Conservation (phyloP, 2,113 vertebrate genomes). For the Ascaphus truei region DNA sequence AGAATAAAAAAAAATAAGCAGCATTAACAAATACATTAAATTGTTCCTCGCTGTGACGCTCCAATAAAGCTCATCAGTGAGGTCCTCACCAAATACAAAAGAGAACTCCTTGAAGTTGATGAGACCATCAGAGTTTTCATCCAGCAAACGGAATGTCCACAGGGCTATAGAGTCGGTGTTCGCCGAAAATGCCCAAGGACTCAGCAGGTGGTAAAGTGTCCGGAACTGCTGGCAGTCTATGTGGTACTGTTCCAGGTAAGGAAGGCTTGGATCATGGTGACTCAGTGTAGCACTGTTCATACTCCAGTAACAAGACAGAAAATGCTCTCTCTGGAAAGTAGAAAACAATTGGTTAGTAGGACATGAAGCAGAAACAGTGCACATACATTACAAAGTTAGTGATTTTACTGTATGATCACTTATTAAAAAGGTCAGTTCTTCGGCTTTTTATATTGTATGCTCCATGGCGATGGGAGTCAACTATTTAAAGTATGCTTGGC, state of each 20-base stretch:
- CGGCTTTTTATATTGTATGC: too few relatives aligned
- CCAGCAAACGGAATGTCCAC: slow-evolving; percentile 84
- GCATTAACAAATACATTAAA: neutral
- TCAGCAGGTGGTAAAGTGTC: slow-evolving; percentile 76
- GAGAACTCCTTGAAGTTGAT: slow-evolving; percentile 95
- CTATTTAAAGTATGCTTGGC: too few relatives aligned
- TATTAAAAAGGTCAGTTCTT: too few relatives aligned
- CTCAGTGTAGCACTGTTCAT: slow-evolving; percentile 67
- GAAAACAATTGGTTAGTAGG: neutral
- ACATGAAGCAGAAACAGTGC: slow-evolving; percentile 19
- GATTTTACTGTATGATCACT: too few relatives aligned
- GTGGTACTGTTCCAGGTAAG: slow-evolving; percentile 94
- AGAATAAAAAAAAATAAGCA: slow-evolving; percentile 22
- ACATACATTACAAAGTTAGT: too few relatives aligned
- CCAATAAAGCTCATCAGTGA: neutral
- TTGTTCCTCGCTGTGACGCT: neutral
- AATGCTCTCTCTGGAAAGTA: slow-evolving; percentile 85
- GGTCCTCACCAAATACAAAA: slow-evolving; percentile 70
- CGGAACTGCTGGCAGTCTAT: slow-evolving; percentile 88
- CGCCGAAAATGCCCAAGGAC: slow-evolving; percentile 83
- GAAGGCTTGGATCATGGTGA: slow-evolving; percentile 90
- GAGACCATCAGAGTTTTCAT: slow-evolving; percentile 81
- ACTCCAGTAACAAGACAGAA: slow-evolving; percentile 91
- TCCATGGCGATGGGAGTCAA: too few relatives aligned
- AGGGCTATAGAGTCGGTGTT: slow-evolving; percentile 76